Evolutionary conservation across 2,888 invertebrate species (phyloP).

Genomic region (Tuta absoluta): DNA sequence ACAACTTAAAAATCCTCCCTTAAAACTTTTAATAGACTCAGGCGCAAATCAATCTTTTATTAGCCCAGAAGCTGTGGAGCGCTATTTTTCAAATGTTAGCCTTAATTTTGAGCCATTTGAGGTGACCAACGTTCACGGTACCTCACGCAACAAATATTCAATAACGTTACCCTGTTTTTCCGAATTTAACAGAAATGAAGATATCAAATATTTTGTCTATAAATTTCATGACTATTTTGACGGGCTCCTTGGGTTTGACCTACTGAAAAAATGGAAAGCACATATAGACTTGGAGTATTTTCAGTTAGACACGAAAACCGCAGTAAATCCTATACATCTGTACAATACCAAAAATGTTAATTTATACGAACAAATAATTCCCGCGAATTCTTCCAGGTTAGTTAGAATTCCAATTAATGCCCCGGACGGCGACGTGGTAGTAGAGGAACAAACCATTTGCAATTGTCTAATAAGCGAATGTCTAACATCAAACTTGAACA

Average conservation of each 20-base stretch:
- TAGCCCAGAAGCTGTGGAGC: not conserved
- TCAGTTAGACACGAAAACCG: constrained; percentile 28
- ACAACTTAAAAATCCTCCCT: constrained; percentile 28
- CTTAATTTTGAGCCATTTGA: not conserved
- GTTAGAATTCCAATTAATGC: not conserved
- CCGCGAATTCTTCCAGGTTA: not conserved
- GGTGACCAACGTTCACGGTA: constrained; percentile 26
- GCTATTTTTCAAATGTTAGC: not conserved
- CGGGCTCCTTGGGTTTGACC: constrained; percentile 36
- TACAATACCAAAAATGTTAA: constrained; percentile 31
- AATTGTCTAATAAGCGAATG: not conserved
- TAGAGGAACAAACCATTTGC: not conserved
- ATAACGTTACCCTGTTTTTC: constrained; percentile 35
- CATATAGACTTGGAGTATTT: constrained; percentile 36
- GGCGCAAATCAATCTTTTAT: constrained; percentile 20
- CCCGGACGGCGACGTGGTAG: not conserved
- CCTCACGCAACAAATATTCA: constrained; percentile 30
- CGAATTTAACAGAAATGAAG: constrained; percentile 30
- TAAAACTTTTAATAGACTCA: constrained; percentile 33
- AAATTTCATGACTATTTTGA: constrained; percentile 35
- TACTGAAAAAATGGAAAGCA: constrained; percentile 35
- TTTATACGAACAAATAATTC: constrained; percentile 32
- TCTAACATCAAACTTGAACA: not conserved
- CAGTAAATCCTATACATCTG: constrained; percentile 29
- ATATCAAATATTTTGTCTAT: constrained; percentile 30